A percentile compares a stretch with the other conserved stretches of the same genome.
Evolutionary conservation across 2,113 vertebrate species (phyloP).

Genomic region (Ochotona curzoniae): DNA sequence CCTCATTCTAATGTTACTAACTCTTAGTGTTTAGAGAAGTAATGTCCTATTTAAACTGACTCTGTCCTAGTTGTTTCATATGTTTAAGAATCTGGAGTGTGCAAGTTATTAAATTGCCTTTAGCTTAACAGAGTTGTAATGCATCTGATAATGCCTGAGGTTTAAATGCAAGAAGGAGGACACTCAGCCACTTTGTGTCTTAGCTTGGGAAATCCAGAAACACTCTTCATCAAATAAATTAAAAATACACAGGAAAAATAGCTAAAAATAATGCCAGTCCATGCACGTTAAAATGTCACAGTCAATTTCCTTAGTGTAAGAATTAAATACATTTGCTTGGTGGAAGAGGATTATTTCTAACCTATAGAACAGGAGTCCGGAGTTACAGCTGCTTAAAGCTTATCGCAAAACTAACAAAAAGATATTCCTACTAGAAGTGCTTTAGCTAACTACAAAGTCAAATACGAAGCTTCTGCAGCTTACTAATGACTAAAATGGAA

Average conservation of each 20-base stretch:
- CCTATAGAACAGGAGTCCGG: not conserved
- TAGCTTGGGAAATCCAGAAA: conserved; percentile 33
- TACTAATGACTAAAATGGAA: not conserved
- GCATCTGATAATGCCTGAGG: conserved; percentile 56
- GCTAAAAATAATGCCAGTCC: conserved; percentile 36
- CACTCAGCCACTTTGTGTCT: not conserved
- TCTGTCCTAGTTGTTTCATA: conserved; percentile 61
- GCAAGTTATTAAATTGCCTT: conserved; percentile 64
- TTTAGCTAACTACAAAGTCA: conserved; percentile 32
- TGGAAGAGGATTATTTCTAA: not conserved
- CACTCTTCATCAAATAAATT: conserved; percentile 16
- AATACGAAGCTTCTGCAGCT: not conserved
- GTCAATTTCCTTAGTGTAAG: not conserved
- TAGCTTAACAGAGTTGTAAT: conserved; percentile 11
- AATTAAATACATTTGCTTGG: not conserved
- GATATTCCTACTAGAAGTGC: not conserved
- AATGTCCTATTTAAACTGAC: conserved; percentile 63
- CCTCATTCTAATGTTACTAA: not conserved
- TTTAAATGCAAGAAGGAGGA: conserved; percentile 61
- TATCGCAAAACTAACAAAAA: not conserved
- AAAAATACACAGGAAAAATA: conserved; percentile 53
- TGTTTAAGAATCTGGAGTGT: conserved; percentile 18
- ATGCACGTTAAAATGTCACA: not conserved
- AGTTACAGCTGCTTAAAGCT: conserved; percentile 35
- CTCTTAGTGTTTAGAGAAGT: conserved; percentile 23